Evolutionary conservation across 2,113 vertebrate species (phyloP), one percentile per base, ranked within the genome.

Genomic region (Percopsis transmontana): DNA sequence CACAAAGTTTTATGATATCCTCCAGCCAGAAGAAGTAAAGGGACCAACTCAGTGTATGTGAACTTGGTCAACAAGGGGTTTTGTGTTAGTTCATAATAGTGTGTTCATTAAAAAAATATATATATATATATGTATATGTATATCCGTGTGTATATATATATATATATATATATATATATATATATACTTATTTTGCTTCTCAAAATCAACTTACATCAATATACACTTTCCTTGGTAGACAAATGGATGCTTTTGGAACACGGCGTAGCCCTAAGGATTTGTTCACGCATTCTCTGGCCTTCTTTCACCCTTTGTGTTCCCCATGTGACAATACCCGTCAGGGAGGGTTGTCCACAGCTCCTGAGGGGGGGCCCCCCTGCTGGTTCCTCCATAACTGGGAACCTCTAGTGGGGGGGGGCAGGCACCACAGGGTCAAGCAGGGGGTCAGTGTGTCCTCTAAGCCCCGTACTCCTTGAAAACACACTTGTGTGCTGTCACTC

Each of bases 391-490:
- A 74, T 62, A 57, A 67, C 61, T 50, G 64, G 24, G 62, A 69
- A 57, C 21, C 21, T 42, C 48, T 38, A 10, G 7, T 2, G 48
- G 54, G 54, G 27, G 15, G n/a, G 19, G 6, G 7, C 23, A n/a
- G 23, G 73, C 66, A 60, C 76, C 66, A 42, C 0, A 7, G 70
- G 79, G 72, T 78, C 66, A 79, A 76, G 39, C 66, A 33, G 23
- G 63, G 81, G 83, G 80, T 77, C 79, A 70, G 67, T 20, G 47
- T 80, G 84, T 88, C 68, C 48, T 76, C 69, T 27, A 64, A 71
- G 66, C 57, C 68, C 41, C 63, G 62, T 42, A 63, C 71, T 70
- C 53, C 73, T 74, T 68, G 16, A 42, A 71, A 83, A 66, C 66
- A 60, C 53, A 76, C 82, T 62, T 53, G 68, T 52, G 62, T 20